Conservation (phyloP, 37 sponge, comb jelly and placozoan genomes). For the Chondrosia reniformis region DNA sequence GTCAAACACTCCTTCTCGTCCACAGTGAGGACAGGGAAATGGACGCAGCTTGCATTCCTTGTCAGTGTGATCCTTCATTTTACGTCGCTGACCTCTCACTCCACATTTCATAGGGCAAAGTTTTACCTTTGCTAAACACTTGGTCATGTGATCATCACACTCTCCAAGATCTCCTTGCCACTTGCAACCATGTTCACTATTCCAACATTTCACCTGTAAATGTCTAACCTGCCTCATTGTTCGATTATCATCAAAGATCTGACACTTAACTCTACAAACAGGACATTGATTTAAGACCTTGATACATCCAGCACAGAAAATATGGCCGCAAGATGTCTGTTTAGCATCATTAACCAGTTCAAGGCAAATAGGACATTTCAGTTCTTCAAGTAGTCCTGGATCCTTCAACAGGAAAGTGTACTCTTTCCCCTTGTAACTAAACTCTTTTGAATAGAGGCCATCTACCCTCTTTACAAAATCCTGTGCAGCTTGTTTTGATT, state of each 20-base stretch:
- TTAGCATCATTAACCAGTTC: slow-evolving; percentile 5
- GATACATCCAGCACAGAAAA: slow-evolving; percentile 2
- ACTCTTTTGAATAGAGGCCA: no score
- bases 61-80: slow-evolving; percentile 8
- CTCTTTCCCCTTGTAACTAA: slow-evolving; percentile 6
- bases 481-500: no score
- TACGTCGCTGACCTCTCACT: background rate
- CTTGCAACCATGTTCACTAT: slow-evolving; percentile 33
- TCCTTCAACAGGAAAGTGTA: background rate
- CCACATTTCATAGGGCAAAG: slow-evolving; percentile 23
- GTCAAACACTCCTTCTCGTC: background rate
- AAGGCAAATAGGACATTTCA: slow-evolving; percentile 17
- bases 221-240: slow-evolving; percentile 27
- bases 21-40: slow-evolving; percentile 20
- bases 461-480: no score
- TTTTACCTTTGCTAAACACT: slow-evolving; percentile 31
- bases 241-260: slow-evolving; percentile 25
- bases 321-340: slow-evolving; percentile 8
- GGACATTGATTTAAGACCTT: background rate
- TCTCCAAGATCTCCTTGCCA: slow-evolving; percentile 44
- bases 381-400: background rate
- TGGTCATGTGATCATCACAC: slow-evolving; percentile 14
- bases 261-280: background rate
- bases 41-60: slow-evolving; percentile 21
- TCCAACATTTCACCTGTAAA: slow-evolving; percentile 39